Evolutionary conservation across 1,140 invertebrate genomes (phyloP), one percentile per base, ranked within the genome.

Genomic region (Zaprionus kolodkinae): DNA sequence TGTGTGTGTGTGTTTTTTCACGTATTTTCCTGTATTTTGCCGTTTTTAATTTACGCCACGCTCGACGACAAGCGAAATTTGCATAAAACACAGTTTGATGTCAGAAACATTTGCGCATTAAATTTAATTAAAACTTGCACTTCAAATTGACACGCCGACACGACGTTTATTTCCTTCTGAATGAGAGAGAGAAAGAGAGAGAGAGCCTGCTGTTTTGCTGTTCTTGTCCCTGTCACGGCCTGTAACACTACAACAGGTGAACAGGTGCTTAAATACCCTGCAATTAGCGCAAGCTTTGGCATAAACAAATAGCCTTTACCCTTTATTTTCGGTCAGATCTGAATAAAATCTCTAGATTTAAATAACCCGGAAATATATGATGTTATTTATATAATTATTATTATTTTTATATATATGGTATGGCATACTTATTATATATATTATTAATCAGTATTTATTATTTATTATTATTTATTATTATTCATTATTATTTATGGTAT

Each of bases 111-210:
- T 76, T 65, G 63, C 64, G 57, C 70, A 68, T 73, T 68, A 50
- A 64, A 78, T 69, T 85, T 86, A 85, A 85, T 85, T 85, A 85
- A 86, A 81, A 76, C 52, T 36, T 64, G 50, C 62, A 81, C 55
- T 69, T 67, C 59, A 71, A 71, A 79, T 70, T 73, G 59, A 57
- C 38, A 52, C 56, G 27, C 9, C 27, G 38, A 45, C 59, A 35
- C 10, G 12, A 17, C 21, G 33, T 54, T 52, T 40, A 66, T 76
- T 66, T 43, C 54, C 55, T 35, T n/a, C 21, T 40, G 48, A 33
- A 57, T 21, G 21, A 21, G 21, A 21, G 21, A 21, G 21, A 21
- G 21, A 21, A 2, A 21, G 21, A 21, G 21, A 21, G 21, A 45
- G n/a, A 66, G 63, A 30, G 27, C 1, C 27, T 30, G 27, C 27